Evolutionary conservation across 1,140 invertebrate species (phyloP).

Genomic region (Myzus persicae): DNA sequence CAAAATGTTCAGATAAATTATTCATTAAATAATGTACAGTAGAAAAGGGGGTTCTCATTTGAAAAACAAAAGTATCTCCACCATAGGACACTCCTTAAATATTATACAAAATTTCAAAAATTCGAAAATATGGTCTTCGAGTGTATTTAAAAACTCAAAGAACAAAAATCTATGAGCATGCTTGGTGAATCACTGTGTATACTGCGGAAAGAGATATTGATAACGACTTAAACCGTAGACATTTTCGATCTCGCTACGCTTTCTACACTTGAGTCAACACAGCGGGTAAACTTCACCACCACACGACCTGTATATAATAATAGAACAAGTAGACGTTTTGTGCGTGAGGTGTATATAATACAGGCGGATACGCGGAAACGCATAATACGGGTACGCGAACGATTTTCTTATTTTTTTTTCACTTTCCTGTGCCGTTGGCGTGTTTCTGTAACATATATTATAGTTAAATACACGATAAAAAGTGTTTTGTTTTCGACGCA

Average conservation of each 20-base stretch:
- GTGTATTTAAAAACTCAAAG: too few relatives aligned
- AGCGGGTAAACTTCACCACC: neutral
- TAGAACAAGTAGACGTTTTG: neutral
- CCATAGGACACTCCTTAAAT: too few relatives aligned
- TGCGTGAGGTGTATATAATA: neutral
- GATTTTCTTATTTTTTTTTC: slow-evolving; percentile 5
- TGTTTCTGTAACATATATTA: slow-evolving; percentile 8
- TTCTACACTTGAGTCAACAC: neutral
- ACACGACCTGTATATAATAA: neutral
- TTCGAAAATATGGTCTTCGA: too few relatives aligned
- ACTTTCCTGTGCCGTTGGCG: neutral
- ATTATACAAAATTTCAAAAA: too few relatives aligned
- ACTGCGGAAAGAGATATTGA: neutral
- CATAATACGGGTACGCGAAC: neutral
- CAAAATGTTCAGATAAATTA: too few relatives aligned
- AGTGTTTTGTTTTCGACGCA: neutral
- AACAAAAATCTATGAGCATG: too few relatives aligned
- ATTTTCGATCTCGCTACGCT: neutral
- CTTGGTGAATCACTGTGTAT: too few relatives aligned
- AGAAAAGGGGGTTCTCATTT: too few relatives aligned
- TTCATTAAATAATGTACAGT: too few relatives aligned
- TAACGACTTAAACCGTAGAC: neutral
- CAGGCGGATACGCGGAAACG: neutral
- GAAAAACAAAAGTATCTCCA: too few relatives aligned
- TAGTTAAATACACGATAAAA: neutral